A percentile compares a stretch with the other conserved stretches of the same genome.
Conservation (phyloP, 1,140 invertebrate genomes). For the Bombus fervidus region DNA sequence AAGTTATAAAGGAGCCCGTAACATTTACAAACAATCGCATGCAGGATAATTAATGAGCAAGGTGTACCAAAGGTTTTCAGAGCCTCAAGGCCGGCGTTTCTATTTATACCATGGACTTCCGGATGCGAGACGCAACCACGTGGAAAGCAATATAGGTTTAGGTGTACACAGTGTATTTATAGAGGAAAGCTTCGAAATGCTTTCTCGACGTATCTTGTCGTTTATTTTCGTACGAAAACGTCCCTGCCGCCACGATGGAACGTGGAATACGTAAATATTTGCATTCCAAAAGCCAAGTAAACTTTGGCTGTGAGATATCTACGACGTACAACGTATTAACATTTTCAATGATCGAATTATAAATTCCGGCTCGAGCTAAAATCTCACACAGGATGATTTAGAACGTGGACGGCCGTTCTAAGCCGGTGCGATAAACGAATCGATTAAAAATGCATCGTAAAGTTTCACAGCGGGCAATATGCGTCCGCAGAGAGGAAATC, state of each 20-base stretch:
- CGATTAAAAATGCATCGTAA: constrained; percentile 24
- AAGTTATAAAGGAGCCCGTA: constrained; percentile 9
- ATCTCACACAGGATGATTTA: background rate
- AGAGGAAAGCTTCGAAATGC: background rate
- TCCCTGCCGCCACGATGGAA: too few species aligned
- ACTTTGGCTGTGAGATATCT: background rate
- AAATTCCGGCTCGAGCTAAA: background rate
- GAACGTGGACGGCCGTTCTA: too few species aligned
- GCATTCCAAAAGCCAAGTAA: background rate
- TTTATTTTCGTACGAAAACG: constrained; percentile 6
- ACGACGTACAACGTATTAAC: background rate
- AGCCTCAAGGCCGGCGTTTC: constrained; percentile 28
- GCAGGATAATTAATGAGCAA: background rate
- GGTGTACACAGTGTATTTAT: constrained; percentile 2
- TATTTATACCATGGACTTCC: constrained; percentile 26
- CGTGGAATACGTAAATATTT: background rate
- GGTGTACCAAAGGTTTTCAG: background rate
- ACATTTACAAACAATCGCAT: constrained; percentile 28
- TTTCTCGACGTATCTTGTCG: background rate
- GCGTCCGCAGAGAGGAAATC: background rate
- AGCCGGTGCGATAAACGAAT: background rate
- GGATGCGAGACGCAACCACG: constrained; percentile 23
- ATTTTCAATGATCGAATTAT: constrained; percentile 13
- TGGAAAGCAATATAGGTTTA: background rate
- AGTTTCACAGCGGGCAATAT: background rate